These are phyloP conservation scores for Conus ventricosus DNA, from an alignment of 1,140 invertebrate genomes.

Conservation along the genomic window DNA sequence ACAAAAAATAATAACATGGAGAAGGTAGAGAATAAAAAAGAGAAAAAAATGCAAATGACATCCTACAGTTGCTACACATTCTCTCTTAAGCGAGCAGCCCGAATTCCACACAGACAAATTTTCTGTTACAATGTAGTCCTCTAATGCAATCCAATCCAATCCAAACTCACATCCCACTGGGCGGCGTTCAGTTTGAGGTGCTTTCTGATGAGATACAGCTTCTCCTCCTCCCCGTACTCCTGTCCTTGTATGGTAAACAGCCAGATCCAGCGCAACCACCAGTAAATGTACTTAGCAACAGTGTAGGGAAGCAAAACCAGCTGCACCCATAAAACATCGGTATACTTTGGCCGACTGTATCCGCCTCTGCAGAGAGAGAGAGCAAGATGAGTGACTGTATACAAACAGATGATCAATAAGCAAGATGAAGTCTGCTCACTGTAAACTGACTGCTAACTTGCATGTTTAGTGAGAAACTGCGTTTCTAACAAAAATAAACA, in stretches of 20 bases:
- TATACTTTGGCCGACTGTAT: conserved; percentile 85
- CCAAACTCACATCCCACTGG: conserved; percentile 78
- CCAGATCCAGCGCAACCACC: conserved; percentile 88
- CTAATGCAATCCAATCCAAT: not conserved
- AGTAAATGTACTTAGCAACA: conserved; percentile 81
- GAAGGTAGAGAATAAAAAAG: no score
- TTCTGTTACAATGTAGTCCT: no score
- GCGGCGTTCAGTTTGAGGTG: conserved; percentile 81
- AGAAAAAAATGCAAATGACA: no score
- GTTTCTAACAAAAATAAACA: no score
- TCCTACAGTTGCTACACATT: no score
- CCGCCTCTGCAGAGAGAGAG: conserved; percentile 80
- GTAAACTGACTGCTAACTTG: no score
- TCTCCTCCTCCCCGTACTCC: conserved; percentile 88
- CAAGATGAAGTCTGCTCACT: no score
- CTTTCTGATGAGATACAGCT: conserved; percentile 88
- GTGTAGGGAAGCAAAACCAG: conserved; percentile 86
- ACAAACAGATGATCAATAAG: not conserved
- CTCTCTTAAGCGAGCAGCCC: no score
- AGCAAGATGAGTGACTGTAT: not conserved
- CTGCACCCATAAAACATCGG: conserved; percentile 87
- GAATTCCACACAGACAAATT: no score
- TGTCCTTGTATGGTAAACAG: conserved; percentile 85
- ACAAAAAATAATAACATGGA: no score
- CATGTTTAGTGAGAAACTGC: no score